Evolutionary conservation across 1,140 invertebrate species (phyloP), one percentile per base, ranked within the genome.

Genomic region (Akabosia matsudoensis): DNA sequence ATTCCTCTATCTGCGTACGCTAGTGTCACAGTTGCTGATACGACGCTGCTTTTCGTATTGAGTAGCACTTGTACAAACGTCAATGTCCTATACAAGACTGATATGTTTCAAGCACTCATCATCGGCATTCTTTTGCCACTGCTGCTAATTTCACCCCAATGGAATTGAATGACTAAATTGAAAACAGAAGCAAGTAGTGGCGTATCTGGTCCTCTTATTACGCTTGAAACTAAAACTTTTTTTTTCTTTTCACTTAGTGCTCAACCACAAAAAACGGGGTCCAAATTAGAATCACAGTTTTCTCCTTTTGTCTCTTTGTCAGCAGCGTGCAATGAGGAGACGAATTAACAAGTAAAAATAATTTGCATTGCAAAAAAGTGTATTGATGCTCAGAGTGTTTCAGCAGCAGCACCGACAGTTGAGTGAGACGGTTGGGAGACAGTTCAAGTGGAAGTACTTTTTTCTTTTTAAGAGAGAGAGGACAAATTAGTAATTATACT

Each of bases 311-410:
- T 56, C 54, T 16, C 10, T 13, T 56, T 56, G 7, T 56, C 7
- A 56, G 24, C 22, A 16, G 3, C n/a, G 54, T 56, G 7, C 14
- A 56, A 22, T n/a, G 54, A 56, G 10, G 54, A 56, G 22, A 16
- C 7, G 54, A 56, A 56, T 56, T 56, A 56, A 56, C 54, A 24
- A 56, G 54, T 24, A 16, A 24, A 56, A 56, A 56, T 56, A 56
- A 56, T 56, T 56, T 56, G 54, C 54, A 56, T 56, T 56, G 54
- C 54, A 56, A 56, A 56, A 56, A 4, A 56, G 7, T 45, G 18
- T 45, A 45, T 45, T 45, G 37, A 7, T 45, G 37, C 18, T 45
- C 7, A 10, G 37, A 7, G 7, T 45, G 7, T 7, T 45, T 45
- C 37, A 7, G 37, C 37, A 45, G 37, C 7, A 45, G 37, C 37